phyloP scores from a whole-genome alignment of 2,888 invertebrate genomes.

The Standfussiana lucernea region DNA sequence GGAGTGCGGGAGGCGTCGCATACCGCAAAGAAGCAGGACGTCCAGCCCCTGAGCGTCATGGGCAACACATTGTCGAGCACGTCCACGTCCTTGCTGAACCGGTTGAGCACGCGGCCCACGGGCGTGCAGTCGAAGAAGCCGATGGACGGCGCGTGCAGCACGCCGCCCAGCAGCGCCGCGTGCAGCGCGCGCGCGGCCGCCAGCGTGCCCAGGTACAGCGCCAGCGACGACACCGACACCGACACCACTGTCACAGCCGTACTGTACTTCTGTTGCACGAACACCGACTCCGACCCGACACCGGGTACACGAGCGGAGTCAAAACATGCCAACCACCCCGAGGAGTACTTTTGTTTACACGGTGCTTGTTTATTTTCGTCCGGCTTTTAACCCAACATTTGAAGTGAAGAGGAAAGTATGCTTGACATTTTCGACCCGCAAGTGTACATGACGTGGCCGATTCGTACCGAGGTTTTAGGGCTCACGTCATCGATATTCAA shows the following conservation, averaged over 20 bases:
- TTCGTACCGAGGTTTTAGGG: slow-evolving; percentile 18
- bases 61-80: slow-evolving; percentile 93
- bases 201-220: slow-evolving; percentile 93
- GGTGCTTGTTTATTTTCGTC: background rate
- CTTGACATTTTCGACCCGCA: slow-evolving; percentile 4
- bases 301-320: slow-evolving; percentile 12
- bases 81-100: slow-evolving; percentile 94
- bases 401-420: background rate
- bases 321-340: background rate
- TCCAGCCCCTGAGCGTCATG: slow-evolving; percentile 93
- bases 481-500: slow-evolving; percentile 3
- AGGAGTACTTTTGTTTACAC: background rate
- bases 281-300: background rate
- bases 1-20: slow-evolving; percentile 63
- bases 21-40: slow-evolving; percentile 92
- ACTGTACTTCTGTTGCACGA: background rate
- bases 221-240: slow-evolving; percentile 92
- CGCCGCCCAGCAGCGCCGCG: slow-evolving; percentile 91
- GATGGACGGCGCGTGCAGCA: slow-evolving; percentile 92
- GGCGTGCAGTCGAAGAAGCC: slow-evolving; percentile 96
- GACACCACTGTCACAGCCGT: slow-evolving; percentile 89
- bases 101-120: slow-evolving; percentile 94
- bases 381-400: background rate
- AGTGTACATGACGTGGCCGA: slow-evolving; percentile 24
- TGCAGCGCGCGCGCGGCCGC: slow-evolving; percentile 92